Conservation (phyloP, 2,888 invertebrate species). For the Hirtodrosophila alboralis region DNA sequence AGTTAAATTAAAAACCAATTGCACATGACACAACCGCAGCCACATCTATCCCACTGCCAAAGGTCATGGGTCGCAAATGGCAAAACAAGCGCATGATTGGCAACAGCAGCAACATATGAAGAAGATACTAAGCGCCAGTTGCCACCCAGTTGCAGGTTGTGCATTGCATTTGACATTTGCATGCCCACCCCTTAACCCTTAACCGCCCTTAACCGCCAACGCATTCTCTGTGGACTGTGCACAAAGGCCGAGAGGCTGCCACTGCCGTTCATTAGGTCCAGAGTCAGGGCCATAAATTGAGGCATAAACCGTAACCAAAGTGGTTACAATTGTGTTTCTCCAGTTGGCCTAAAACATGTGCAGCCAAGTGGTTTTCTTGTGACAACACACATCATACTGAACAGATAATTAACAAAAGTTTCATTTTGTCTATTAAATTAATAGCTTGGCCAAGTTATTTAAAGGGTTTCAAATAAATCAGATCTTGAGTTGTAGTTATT, state of each 20-base stretch:
- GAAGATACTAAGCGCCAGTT: constrained; percentile 10
- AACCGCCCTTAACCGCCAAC: too few species aligned
- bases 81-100: constrained; percentile 58
- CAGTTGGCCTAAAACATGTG: constrained; percentile 6
- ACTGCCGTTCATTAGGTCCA: constrained; percentile 13
- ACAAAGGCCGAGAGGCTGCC: neutral
- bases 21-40: constrained; percentile 48
- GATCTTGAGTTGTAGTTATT: too few species aligned
- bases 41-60: constrained; percentile 40
- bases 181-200: constrained; percentile 9
- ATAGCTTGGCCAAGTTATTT: neutral
- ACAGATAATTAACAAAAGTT: constrained; percentile 1
- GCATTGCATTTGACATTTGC: constrained; percentile 51
- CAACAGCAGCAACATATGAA: constrained; percentile 5
- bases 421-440: neutral
- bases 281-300: neutral
- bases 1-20: constrained; percentile 77
- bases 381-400: neutral
- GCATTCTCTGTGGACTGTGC: neutral
- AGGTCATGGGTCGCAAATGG: constrained; percentile 59
- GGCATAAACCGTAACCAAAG: constrained; percentile 10
- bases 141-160: constrained; percentile 12
- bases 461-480: too few species aligned
- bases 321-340: constrained; percentile 3
- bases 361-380: constrained; percentile 10